A percentile compares a stretch with the other conserved stretches of the same genome.
Conservation (phyloP, 2,888 invertebrate genomes). For the Apodemia hepburni region DNA sequence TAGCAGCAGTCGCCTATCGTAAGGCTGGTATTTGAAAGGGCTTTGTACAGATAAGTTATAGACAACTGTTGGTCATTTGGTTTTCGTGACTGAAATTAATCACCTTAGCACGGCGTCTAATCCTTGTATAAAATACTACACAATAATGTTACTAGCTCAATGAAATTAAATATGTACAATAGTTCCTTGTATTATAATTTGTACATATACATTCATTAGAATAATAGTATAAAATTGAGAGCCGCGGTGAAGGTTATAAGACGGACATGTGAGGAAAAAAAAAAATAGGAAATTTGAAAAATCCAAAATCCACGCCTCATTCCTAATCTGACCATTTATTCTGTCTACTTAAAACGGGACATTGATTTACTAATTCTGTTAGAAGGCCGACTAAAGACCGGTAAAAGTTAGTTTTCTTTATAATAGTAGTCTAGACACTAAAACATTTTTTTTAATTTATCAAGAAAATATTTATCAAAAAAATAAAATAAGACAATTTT, state of each 20-base stretch:
- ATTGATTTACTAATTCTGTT: too few relatives aligned
- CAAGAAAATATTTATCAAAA: too few relatives aligned
- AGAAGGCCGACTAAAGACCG: too few relatives aligned
- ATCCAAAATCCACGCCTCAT: too few relatives aligned
- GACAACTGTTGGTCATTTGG: constrained; percentile 42
- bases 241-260: neutral
- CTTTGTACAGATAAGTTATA: constrained; percentile 46
- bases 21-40: constrained; percentile 75
- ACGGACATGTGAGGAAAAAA: neutral
- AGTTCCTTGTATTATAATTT: neutral
- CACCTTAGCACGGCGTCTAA: constrained; percentile 20
- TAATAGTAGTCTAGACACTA: too few relatives aligned
- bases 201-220: neutral
- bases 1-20: constrained; percentile 38
- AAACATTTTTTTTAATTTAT: too few relatives aligned
- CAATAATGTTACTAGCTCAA: constrained; percentile 7
- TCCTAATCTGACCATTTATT: too few relatives aligned
- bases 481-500: too few relatives aligned
- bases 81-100: constrained; percentile 31
- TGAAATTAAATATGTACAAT: neutral
- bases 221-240: neutral
- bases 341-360: too few relatives aligned
- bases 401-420: too few relatives aligned
- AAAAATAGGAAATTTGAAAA: too few relatives aligned
- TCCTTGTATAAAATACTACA: constrained; percentile 6